Evolutionary conservation across 2,113 vertebrate genomes (phyloP).

Genomic region (Pleuronectes platessa): DNA sequence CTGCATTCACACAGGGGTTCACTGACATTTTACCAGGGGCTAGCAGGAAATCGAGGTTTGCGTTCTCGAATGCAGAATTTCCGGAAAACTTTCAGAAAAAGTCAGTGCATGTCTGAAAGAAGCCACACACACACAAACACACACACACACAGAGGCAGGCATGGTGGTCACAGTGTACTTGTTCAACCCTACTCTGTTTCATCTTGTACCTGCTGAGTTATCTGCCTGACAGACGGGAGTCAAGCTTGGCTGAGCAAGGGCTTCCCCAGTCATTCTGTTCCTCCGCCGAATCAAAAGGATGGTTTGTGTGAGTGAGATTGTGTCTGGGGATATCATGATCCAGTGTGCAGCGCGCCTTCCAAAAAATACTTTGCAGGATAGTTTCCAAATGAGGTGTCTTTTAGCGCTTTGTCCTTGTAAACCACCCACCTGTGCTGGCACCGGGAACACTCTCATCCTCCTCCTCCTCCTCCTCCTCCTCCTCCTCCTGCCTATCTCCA

Average conservation of each 20-base stretch:
- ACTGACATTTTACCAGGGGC: too few relatives aligned
- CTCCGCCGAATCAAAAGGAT: conserved; percentile 26
- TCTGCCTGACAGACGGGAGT: conserved; percentile 32
- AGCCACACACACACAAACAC: conserved; percentile 6
- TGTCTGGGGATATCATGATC: conserved; percentile 36
- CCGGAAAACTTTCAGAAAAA: too few relatives aligned
- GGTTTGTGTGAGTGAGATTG: conserved; percentile 17
- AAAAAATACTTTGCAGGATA: conserved; percentile 54
- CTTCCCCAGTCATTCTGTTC: conserved; percentile 35
- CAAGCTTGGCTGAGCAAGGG: conserved; percentile 38
- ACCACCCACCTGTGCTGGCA: conserved; percentile 54
- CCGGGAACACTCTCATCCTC: not conserved
- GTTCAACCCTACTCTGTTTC: conserved; percentile 44
- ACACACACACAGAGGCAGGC: not conserved
- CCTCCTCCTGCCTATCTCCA: conserved; percentile 14
- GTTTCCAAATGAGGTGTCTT: conserved; percentile 59
- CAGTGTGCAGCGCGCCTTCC: conserved; percentile 3
- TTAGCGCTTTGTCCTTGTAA: conserved; percentile 25
- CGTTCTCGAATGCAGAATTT: too few relatives aligned
- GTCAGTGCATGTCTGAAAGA: not conserved
- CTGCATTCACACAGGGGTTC: too few relatives aligned
- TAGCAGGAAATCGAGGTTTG: too few relatives aligned
- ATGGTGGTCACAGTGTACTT: conserved; percentile 21
- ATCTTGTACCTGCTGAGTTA: conserved; percentile 41
- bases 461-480: conserved; percentile 1